Evolutionary conservation across 1,140 invertebrate genomes (phyloP).

Genomic region (Psilanteris sp.): DNA sequence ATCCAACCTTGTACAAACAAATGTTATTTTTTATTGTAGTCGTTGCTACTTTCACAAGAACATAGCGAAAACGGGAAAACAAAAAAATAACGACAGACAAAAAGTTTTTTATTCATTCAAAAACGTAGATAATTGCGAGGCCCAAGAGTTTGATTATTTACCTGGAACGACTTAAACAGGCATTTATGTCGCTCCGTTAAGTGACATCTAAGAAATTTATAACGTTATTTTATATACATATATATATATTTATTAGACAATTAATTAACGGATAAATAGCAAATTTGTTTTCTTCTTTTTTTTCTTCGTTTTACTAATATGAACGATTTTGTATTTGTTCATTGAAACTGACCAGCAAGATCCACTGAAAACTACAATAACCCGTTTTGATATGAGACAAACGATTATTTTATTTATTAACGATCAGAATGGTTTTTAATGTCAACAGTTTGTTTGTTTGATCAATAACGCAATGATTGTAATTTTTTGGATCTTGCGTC

Average conservation of each 20-base stretch:
- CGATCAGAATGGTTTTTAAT: too few relatives aligned
- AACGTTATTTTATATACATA: slow-evolving; percentile 37
- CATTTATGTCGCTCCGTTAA: slow-evolving; percentile 32
- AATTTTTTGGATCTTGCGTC: slow-evolving; percentile 22
- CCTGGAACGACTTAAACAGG: slow-evolving; percentile 19
- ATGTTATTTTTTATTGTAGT: background rate
- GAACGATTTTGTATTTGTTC: too few relatives aligned
- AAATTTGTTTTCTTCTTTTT: too few relatives aligned
- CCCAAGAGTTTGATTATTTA: slow-evolving; percentile 25
- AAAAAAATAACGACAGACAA: background rate
- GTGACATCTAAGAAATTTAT: slow-evolving; percentile 32
- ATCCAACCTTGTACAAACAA: slow-evolving; percentile 1
- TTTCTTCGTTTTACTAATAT: too few relatives aligned
- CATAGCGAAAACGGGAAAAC: too few relatives aligned
- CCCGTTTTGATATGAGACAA: background rate
- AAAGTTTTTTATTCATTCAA: slow-evolving; percentile 5
- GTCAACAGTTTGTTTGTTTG: too few relatives aligned
- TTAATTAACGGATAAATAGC: slow-evolving; percentile 25
- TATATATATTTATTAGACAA: slow-evolving; percentile 48
- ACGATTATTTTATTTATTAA: too few relatives aligned
- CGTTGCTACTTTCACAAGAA: background rate
- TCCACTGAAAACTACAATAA: background rate
- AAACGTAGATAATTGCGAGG: slow-evolving; percentile 17
- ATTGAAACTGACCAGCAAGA: background rate
- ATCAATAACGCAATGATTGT: too few relatives aligned